Conservation (phyloP, 1,140 invertebrate species). For the Apis florea region DNA sequence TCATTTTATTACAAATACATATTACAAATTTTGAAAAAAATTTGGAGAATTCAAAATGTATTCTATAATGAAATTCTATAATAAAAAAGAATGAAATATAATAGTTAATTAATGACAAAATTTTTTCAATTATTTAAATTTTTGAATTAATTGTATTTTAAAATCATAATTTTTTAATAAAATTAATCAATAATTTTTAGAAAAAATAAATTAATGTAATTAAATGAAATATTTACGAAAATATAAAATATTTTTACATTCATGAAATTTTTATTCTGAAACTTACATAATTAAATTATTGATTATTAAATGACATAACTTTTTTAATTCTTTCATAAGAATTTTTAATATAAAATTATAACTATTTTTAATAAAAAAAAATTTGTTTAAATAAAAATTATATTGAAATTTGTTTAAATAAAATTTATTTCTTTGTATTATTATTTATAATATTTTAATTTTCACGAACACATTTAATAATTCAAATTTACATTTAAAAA, state of each 20-base stretch:
- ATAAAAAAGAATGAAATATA: too few species aligned
- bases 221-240: neutral
- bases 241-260: neutral
- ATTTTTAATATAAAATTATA: neutral
- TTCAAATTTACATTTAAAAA: neutral
- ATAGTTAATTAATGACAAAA: too few species aligned
- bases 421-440: neutral
- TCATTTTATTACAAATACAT: too few species aligned
- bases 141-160: too few species aligned
- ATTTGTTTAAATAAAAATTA: neutral
- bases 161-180: too few species aligned
- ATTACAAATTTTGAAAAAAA: too few species aligned
- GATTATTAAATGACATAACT: neutral
- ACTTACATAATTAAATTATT: constrained; percentile 14
- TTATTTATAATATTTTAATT: neutral
- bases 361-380: neutral
- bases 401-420: neutral
- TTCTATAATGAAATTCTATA: too few species aligned
- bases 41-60: too few species aligned
- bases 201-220: too few species aligned
- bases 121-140: too few species aligned
- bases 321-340: neutral
- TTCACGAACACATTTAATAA: neutral
- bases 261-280: neutral
- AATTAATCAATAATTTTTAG: too few species aligned